Conservation (phyloP, 1,140 invertebrate species). For the Rhopalosiphum maidis region DNA sequence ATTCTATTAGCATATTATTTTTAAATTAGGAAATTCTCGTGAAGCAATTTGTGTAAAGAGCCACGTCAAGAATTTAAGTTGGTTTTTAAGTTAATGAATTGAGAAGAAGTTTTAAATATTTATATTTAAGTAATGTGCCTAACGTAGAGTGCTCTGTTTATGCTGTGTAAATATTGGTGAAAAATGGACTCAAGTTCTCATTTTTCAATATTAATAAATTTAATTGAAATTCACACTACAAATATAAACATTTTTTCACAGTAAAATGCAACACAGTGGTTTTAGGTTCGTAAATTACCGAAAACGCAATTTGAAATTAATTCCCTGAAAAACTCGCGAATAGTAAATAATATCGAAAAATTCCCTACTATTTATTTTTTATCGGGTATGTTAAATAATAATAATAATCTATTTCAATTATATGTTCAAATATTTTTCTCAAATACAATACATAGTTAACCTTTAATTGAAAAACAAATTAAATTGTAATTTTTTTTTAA, state of each 20-base stretch:
- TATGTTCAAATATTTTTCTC: no score
- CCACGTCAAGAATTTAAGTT: background rate
- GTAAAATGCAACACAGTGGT: no score
- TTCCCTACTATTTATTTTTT: no score
- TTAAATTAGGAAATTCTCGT: background rate
- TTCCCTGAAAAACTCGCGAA: background rate
- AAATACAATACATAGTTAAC: no score
- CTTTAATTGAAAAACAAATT: no score
- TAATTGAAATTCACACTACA: background rate
- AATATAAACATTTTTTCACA: no score
- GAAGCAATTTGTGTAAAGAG: background rate
- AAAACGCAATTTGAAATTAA: no score
- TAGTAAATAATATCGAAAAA: no score
- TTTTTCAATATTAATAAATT: background rate
- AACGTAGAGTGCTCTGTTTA: background rate
- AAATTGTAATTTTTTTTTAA: no score
- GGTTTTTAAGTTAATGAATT: background rate
- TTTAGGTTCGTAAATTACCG: background rate
- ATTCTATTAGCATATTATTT: background rate
- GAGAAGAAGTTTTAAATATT: background rate
- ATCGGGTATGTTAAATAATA: no score
- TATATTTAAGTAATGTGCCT: background rate
- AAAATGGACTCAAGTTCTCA: background rate
- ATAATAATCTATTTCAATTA: no score
- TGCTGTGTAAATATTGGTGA: background rate